A percentile compares a stretch with the other conserved stretches of the same genome.
These are phyloP conservation scores for Hoplodrina blanda DNA, from an alignment of 2,888 invertebrate species.

Conservation along the genomic window DNA sequence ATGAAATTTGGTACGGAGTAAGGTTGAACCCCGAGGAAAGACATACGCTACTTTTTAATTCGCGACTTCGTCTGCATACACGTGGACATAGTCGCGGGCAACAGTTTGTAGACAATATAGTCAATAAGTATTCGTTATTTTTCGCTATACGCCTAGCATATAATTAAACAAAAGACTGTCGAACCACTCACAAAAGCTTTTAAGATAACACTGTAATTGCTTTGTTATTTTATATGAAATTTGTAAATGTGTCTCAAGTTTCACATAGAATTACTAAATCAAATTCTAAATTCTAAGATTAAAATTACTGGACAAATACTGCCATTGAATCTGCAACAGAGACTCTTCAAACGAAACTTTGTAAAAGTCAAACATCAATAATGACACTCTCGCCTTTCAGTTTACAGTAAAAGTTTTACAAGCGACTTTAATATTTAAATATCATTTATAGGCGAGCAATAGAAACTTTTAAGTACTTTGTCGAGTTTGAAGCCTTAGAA, in stretches of 20 bases:
- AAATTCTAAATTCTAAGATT: no score
- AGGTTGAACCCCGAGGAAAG: no score
- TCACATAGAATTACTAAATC: no score
- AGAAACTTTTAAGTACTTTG: conserved; percentile 28
- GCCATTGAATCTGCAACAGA: conserved; percentile 42
- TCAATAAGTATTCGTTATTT: background rate
- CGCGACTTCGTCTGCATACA: no score
- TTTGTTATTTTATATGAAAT: background rate
- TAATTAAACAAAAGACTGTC: background rate
- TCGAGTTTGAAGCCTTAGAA: conserved; percentile 11
- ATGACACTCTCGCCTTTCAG: conserved; percentile 57
- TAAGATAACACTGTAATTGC: background rate
- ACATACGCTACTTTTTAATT: no score
- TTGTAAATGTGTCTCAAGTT: conserved; percentile 9
- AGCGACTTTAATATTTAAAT: conserved; percentile 41
- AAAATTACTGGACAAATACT: conserved; percentile 17
- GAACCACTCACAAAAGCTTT: background rate
- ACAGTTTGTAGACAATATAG: no score
- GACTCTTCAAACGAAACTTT: conserved; percentile 45
- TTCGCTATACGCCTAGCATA: background rate
- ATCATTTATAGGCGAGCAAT: conserved; percentile 30
- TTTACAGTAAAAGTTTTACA: conserved; percentile 38
- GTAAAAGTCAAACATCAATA: conserved; percentile 61
- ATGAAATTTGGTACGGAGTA: no score
- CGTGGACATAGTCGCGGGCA: no score